Evolutionary conservation across 1,140 invertebrate genomes (phyloP).

Genomic region (Acromyrmex echinatior): DNA sequence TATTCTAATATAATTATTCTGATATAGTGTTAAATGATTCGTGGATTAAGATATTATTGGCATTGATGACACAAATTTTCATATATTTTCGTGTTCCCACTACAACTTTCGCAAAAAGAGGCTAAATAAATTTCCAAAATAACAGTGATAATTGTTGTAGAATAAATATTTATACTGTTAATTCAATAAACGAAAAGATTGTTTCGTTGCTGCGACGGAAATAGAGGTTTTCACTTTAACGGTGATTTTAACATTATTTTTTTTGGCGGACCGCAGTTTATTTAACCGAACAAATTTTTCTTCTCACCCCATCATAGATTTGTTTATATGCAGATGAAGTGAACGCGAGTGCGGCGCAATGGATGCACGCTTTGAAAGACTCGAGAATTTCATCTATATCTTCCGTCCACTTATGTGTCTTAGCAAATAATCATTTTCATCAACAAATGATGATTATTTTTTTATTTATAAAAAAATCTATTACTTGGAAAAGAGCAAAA

Average conservation of each 20-base stretch:
- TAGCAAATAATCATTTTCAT: conserved; percentile 41
- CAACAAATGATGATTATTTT: not conserved
- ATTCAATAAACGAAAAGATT: conserved; percentile 27
- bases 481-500: not conserved
- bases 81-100: not conserved
- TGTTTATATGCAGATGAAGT: conserved; percentile 64
- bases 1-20: not conserved
- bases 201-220: conserved; percentile 6
- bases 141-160: conserved; percentile 9
- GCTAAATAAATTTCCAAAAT: not conserved
- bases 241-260: conserved; percentile 40
- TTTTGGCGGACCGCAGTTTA: conserved; percentile 27
- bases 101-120: not conserved
- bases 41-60: not conserved
- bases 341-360: conserved; percentile 36
- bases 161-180: conserved; percentile 18
- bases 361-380: conserved; percentile 18
- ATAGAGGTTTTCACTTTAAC: not conserved
- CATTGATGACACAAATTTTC: not conserved
- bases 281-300: conserved; percentile 54
- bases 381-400: conserved; percentile 52
- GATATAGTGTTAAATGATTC: conserved; percentile 2
- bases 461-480: not conserved
- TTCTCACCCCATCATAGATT: conserved; percentile 37
- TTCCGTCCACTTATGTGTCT: conserved; percentile 2